phyloP scores from a whole-genome alignment of 1,140 invertebrate genomes.

The Hesperophylax magnus region DNA sequence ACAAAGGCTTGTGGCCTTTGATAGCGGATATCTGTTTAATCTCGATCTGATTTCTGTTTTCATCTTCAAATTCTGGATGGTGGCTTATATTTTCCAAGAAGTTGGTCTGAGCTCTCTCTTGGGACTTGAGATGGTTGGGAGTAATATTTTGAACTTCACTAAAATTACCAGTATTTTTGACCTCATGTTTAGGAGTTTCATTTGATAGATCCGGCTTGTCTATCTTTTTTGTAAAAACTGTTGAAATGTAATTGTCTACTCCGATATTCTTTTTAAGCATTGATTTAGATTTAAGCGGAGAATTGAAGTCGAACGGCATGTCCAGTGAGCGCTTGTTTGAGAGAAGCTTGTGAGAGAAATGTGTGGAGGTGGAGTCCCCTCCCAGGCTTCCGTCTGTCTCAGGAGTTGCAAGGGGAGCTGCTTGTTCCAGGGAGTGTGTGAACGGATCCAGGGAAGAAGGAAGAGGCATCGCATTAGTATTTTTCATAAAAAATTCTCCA shows the following conservation, averaged over 20 bases:
- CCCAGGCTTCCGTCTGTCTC: constrained; percentile 74
- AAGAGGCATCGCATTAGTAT: constrained; percentile 59
- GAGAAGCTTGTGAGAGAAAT: constrained; percentile 66
- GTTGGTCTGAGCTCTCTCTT: constrained; percentile 67
- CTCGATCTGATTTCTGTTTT: constrained; percentile 70
- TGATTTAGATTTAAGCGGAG: constrained; percentile 70
- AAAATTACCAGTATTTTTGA: constrained; percentile 7
- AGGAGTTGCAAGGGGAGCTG: constrained; percentile 74
- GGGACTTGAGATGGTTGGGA: constrained; percentile 66
- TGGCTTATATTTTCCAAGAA: constrained; percentile 69
- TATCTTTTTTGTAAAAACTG: constrained; percentile 66
- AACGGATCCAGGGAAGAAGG: constrained; percentile 65
- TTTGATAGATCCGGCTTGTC: constrained; percentile 3
- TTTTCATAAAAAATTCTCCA: constrained; percentile 66
- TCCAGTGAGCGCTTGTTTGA: constrained; percentile 65
- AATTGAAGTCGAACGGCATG: constrained; percentile 63
- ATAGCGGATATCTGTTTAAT: constrained; percentile 69
- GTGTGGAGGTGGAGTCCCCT: constrained; percentile 69
- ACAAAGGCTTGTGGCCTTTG: constrained; percentile 74
- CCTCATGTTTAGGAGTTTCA: constrained; percentile 53
- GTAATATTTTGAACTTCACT: constrained; percentile 59
- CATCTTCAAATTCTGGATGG: constrained; percentile 69
- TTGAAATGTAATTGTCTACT: constrained; percentile 78
- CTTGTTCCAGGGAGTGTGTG: constrained; percentile 61
- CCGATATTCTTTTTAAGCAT: constrained; percentile 76